phyloP scores from a whole-genome alignment of 2,113 vertebrate species.

The Corythaixoides concolor region DNA sequence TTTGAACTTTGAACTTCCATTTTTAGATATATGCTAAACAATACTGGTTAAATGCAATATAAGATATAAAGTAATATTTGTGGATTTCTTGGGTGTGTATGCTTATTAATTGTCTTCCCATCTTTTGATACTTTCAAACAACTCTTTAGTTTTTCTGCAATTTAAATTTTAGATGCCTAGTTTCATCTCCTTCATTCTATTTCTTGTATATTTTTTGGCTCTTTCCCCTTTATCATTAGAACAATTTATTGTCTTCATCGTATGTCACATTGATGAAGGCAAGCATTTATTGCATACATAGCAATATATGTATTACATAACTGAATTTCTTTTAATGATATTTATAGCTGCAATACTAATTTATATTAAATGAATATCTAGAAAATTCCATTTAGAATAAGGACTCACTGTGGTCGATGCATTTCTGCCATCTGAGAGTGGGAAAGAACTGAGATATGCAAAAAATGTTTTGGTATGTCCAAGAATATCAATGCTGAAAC shows the following conservation, averaged over 20 bases:
- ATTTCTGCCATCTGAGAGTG: not conserved
- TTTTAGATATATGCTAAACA: not conserved
- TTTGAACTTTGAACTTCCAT: not conserved
- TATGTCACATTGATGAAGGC: not conserved
- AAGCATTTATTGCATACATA: not conserved
- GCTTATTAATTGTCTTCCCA: not conserved
- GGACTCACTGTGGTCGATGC: not conserved
- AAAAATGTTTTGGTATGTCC: not conserved
- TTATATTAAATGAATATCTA: not conserved
- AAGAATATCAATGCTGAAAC: not conserved
- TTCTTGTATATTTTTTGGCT: not conserved
- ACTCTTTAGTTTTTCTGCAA: not conserved
- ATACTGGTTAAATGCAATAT: not conserved
- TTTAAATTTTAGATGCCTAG: not conserved
- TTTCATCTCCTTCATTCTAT: not conserved
- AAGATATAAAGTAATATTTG: not conserved
- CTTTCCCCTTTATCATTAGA: not conserved
- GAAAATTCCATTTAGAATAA: not conserved
- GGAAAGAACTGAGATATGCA: not conserved
- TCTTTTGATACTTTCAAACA: not conserved
- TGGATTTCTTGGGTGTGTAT: not conserved
- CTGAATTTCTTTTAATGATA: not conserved
- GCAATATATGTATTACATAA: not conserved
- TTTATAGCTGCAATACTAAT: not conserved
- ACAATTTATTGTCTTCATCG: not conserved